These are phyloP conservation scores for Poecilobothrus nobilitatus DNA, from an alignment of 2,888 invertebrate species.

Conservation along the genomic window DNA sequence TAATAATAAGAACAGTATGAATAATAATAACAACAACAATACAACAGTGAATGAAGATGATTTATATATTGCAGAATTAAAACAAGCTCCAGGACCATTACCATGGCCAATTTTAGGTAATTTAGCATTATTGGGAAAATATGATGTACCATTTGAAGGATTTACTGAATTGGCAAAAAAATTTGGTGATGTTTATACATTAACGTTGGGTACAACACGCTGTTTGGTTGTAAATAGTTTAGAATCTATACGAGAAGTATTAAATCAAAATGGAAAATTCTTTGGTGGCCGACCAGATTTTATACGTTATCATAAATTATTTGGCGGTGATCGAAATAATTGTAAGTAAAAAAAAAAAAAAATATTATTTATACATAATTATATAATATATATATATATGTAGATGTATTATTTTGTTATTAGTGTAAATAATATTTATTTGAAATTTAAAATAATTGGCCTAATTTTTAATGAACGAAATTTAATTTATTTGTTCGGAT, in stretches of 20 bases:
- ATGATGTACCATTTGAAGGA: constrained; percentile 60
- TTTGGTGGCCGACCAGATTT: constrained; percentile 80
- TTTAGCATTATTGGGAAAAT: constrained; percentile 56
- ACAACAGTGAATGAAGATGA: constrained; percentile 9
- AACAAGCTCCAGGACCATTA: constrained; percentile 55
- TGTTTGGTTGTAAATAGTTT: constrained; percentile 70
- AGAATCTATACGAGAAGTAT: constrained; percentile 61
- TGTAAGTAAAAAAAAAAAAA: no score
- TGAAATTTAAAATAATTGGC: no score
- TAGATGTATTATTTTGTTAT: constrained; percentile 10
- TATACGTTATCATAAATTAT: constrained; percentile 68
- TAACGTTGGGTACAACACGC: constrained; percentile 57
- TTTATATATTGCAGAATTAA: constrained; percentile 20
- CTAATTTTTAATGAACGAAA: no score
- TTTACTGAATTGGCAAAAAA: constrained; percentile 59
- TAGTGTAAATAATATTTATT: no score
- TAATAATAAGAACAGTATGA: not conserved
- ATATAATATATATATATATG: not conserved
- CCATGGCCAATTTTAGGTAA: constrained; percentile 64
- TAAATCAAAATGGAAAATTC: constrained; percentile 69
- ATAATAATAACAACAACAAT: not conserved
- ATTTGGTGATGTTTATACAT: constrained; percentile 65
- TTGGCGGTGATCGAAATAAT: constrained; percentile 77
- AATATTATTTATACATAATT: not conserved
- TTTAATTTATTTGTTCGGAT: no score